phyloP scores from a whole-genome alignment of 2,888 invertebrate species.

The Eristalinus sepulchralis region DNA sequence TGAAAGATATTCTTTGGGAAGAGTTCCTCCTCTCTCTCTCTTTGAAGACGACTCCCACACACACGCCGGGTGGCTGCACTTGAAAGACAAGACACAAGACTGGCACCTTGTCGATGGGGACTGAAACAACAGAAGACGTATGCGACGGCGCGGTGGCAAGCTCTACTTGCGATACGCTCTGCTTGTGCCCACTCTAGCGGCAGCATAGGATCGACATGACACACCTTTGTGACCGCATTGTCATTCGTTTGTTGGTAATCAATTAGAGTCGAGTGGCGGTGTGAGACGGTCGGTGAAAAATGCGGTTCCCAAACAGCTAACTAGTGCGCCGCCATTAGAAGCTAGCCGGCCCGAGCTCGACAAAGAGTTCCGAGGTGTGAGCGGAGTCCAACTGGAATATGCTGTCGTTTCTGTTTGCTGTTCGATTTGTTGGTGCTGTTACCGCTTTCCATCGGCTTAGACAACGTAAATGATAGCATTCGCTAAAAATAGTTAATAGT shows the following conservation, averaged over 20 bases:
- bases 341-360: neutral
- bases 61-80: neutral
- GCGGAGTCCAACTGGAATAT: slow-evolving; percentile 16
- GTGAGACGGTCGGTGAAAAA: slow-evolving; percentile 14
- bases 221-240: slow-evolving; percentile 71
- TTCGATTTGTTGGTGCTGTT: slow-evolving; percentile 31
- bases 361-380: neutral
- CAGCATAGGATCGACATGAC: slow-evolving; percentile 61
- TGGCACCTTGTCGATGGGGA: slow-evolving; percentile 21
- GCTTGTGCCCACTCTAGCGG: slow-evolving; percentile 64
- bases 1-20: too few relatives aligned
- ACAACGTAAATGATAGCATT: slow-evolving; percentile 63
- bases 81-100: neutral
- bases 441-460: slow-evolving; percentile 52
- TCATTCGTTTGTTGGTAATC: slow-evolving; percentile 71
- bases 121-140: slow-evolving; percentile 34
- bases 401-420: slow-evolving; percentile 20
- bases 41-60: neutral
- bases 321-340: slow-evolving; percentile 40
- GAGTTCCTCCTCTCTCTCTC: neutral
- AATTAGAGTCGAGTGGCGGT: slow-evolving; percentile 60
- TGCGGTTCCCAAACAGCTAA: slow-evolving; percentile 57
- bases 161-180: slow-evolving; percentile 49
- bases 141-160: neutral
- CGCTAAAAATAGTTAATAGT: slow-evolving; percentile 65